Evolutionary conservation across 2,888 invertebrate genomes (phyloP), one percentile per base, ranked within the genome.

Genomic region (Neoscelio sp.): DNA sequence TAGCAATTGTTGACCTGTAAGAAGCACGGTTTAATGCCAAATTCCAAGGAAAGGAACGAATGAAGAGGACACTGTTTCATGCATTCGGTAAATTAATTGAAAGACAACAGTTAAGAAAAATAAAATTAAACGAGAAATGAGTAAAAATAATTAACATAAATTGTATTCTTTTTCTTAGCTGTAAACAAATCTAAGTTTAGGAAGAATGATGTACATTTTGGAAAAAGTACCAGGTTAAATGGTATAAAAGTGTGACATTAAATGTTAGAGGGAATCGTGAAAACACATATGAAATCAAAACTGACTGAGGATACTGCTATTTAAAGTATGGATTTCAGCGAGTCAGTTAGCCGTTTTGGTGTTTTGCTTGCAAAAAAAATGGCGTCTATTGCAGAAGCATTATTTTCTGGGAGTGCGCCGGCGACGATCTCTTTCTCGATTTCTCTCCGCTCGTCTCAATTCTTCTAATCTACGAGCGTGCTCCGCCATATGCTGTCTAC

Each of bases 401-500:
- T 87, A 88, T 88, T 88, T 88, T 85, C 88, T 85, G 3, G 88
- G 88, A 77, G 71, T 81, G 17, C 86, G 82, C 28, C 86, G 86
- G 80, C 88, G 89, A 48, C 90, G 89, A 78, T 89, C 88, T 42
- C 89, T 87, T 84, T 90, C 89, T 79, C 88, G 88, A 83, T 87
- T 91, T 83, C 89, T 87, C 76, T 90, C 92, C 30, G 92, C 91
- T 84, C 93, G 93, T 78, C 94, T 92, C 88, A 95, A 93, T 91
- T 96, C 96, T 91, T 95, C 94, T 89, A 95, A 90, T 84, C 95
- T 92, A 68, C 95, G 93, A 89, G 96, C 96, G 86, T 97, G 95
- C 90, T 97, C 97, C 52, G 95, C 95, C 94, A 97, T 95, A 85
- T 96, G 95, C 87, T 96, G 95, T 65, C 96, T 93, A 65, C 97